phyloP scores from a whole-genome alignment of 1,140 invertebrate genomes.

The Sminthurides bifidus region DNA sequence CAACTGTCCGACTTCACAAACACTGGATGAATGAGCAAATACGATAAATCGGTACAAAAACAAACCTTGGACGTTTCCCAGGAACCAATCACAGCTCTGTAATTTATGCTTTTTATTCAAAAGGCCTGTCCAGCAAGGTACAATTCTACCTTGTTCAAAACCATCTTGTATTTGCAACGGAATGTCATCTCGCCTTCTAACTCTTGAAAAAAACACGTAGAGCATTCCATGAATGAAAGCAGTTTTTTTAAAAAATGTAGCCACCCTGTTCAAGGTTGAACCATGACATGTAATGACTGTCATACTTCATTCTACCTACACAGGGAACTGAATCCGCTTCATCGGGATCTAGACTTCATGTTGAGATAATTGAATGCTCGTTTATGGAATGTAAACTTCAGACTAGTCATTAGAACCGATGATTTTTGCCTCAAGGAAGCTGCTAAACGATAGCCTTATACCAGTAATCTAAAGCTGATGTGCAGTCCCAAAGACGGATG shows the following conservation, averaged over 20 bases:
- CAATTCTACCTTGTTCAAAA: neutral
- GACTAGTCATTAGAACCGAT: neutral
- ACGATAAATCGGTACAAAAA: too few species aligned
- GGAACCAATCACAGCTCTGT: too few species aligned
- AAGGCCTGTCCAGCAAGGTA: too few species aligned
- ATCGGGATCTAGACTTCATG: conserved; percentile 9
- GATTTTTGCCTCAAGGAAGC: conserved; percentile 3
- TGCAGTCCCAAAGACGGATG: too few species aligned
- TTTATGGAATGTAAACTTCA: conserved; percentile 5
- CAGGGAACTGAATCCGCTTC: conserved; percentile 37
- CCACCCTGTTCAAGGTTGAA: conserved; percentile 5
- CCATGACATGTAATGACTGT: conserved; percentile 38
- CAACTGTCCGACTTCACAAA: too few species aligned
- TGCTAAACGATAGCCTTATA: neutral
- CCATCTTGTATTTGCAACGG: neutral
- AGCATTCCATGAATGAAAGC: conserved; percentile 11
- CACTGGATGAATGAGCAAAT: too few species aligned
- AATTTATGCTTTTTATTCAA: too few species aligned
- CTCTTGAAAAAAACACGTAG: conserved; percentile 10
- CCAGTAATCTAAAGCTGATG: too few species aligned
- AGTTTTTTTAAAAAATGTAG: neutral
- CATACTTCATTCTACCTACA: conserved; percentile 37
- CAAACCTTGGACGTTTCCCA: too few species aligned
- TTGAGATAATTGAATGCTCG: neutral
- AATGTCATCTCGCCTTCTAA: neutral